phyloP scores from a whole-genome alignment of 2,113 vertebrate species.

The Hirundichthys speculiger region DNA sequence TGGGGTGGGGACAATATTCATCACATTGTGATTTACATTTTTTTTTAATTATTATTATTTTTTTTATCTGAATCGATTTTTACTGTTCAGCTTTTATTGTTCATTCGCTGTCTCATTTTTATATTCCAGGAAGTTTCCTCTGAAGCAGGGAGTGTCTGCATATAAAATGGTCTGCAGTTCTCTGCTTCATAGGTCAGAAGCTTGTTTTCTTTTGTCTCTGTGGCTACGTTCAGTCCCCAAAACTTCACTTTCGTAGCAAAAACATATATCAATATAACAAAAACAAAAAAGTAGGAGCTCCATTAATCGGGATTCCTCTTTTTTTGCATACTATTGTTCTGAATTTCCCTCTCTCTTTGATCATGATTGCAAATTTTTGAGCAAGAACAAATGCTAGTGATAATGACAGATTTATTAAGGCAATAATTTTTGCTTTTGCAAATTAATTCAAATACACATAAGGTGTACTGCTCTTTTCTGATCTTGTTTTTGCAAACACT shows the following conservation, averaged over 20 bases:
- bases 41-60: conserved; percentile 33
- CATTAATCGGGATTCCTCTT: conserved; percentile 87
- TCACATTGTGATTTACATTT: conserved; percentile 40
- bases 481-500: conserved; percentile 16
- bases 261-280: conserved; percentile 17
- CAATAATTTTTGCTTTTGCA: conserved; percentile 7
- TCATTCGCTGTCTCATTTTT: conserved; percentile 93
- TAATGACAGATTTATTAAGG: conserved; percentile 12
- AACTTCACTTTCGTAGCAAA: conserved; percentile 61
- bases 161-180: conserved; percentile 99
- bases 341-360: conserved; percentile 31
- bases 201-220: conserved; percentile 98
- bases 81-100: conserved; percentile 96
- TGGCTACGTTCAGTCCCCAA: conserved; percentile 98
- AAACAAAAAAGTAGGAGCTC: conserved; percentile 44
- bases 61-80: conserved; percentile 71
- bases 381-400: conserved; percentile 32
- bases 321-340: conserved; percentile 43
- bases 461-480: conserved; percentile 23
- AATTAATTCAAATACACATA: conserved; percentile 6
- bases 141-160: conserved; percentile 99
- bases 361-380: conserved; percentile 24
- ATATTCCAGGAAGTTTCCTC: conserved; percentile 99
- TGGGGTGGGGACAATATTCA: background rate
- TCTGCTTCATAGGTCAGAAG: conserved; percentile 99